phyloP scores from a whole-genome alignment of 2,888 invertebrate genomes.

The Diplazon laetatorius region DNA sequence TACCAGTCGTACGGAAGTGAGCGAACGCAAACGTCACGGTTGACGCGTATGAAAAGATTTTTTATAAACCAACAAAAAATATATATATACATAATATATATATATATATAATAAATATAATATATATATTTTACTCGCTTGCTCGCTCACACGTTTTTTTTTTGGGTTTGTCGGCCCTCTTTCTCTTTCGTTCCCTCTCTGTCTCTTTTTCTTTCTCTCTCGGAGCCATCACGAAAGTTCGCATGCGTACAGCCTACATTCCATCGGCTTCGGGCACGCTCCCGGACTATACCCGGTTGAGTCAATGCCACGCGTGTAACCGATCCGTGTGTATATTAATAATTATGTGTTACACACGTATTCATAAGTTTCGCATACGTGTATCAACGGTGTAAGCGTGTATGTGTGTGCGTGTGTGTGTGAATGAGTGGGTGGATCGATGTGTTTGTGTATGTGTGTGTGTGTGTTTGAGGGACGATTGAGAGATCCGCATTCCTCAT shows the following conservation, averaged over 20 bases:
- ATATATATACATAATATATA: too few species aligned
- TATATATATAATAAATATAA: too few species aligned
- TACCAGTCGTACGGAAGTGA: too few species aligned
- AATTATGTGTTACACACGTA: slow-evolving; percentile 1
- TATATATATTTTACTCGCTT: slow-evolving; percentile 29
- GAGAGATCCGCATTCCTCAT: slow-evolving; percentile 12
- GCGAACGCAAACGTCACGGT: slow-evolving; percentile 80
- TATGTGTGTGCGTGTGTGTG: background rate
- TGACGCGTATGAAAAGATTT: slow-evolving; percentile 80
- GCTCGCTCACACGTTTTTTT: slow-evolving; percentile 13
- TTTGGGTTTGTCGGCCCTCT: too few species aligned
- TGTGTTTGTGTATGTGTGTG: too few species aligned
- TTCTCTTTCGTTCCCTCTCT: slow-evolving; percentile 5
- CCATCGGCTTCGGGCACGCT: slow-evolving; percentile 28
- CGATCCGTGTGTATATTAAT: slow-evolving; percentile 35
- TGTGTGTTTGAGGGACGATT: background rate
- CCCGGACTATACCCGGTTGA: slow-evolving; percentile 46
- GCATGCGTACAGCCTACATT: slow-evolving; percentile 60
- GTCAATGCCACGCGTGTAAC: slow-evolving; percentile 66
- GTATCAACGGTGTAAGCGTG: too few species aligned
- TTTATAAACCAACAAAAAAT: too few species aligned
- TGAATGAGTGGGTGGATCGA: too few species aligned
- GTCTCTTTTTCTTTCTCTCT: background rate
- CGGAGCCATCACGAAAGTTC: slow-evolving; percentile 18
- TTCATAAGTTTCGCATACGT: background rate